These are phyloP conservation scores for Trichacis sp. DNA, from an alignment of 2,888 invertebrate species.

Conservation along the genomic window DNA sequence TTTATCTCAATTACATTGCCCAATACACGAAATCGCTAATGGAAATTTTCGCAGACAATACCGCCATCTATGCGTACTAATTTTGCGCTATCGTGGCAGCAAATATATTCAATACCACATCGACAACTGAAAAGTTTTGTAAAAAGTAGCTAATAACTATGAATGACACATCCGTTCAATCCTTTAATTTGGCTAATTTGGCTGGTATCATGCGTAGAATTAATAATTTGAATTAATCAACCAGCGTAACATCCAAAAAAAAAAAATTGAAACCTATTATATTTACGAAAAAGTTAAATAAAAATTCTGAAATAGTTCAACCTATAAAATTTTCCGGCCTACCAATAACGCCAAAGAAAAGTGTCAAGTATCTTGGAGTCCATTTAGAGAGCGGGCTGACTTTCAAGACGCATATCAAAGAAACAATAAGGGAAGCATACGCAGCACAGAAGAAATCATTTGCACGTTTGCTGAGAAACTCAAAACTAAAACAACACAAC, in stretches of 20 bases:
- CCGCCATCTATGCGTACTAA: constrained; percentile 24
- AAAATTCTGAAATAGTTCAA: constrained; percentile 20
- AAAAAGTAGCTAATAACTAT: constrained; percentile 24
- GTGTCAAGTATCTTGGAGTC: constrained; percentile 45
- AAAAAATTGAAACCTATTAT: constrained; percentile 24
- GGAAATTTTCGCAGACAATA: constrained; percentile 30
- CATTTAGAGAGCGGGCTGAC: constrained; percentile 36
- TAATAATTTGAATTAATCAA: too few species aligned
- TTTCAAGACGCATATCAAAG: constrained; percentile 35
- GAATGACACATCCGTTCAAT: too few species aligned
- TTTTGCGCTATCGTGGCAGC: constrained; percentile 27
- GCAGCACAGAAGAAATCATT: constrained; percentile 37
- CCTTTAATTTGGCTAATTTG: too few species aligned
- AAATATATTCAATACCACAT: constrained; percentile 29
- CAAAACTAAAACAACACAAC: constrained; percentile 11
- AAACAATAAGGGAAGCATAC: constrained; percentile 35
- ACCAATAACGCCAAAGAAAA: not conserved
- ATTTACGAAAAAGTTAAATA: constrained; percentile 17
- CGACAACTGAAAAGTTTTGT: constrained; percentile 21
- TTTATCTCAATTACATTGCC: constrained; percentile 38
- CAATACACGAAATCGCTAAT: constrained; percentile 24
- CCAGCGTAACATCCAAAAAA: too few species aligned
- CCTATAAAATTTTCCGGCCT: constrained; percentile 21
- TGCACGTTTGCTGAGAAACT: constrained; percentile 41
- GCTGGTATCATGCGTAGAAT: too few species aligned